Evolutionary conservation across 2,888 invertebrate genomes (phyloP).

Genomic region (Cryptocephalus primarius): DNA sequence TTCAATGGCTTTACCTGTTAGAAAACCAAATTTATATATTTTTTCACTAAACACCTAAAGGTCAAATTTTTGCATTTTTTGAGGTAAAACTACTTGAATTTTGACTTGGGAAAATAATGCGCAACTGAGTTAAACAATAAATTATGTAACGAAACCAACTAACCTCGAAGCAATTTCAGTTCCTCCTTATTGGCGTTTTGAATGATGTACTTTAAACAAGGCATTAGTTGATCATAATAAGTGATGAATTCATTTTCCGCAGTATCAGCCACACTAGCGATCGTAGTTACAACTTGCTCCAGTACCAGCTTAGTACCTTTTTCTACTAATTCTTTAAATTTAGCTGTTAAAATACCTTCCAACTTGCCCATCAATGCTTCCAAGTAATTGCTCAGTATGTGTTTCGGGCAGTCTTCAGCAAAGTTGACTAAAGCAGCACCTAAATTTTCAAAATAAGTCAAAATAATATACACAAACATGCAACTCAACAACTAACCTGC

Average conservation of each 20-base stretch:
- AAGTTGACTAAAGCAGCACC: conserved; percentile 98
- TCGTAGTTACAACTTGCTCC: conserved; percentile 97
- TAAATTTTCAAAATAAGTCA: conserved; percentile 1
- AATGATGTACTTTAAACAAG: conserved; percentile 94
- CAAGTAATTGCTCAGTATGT: conserved; percentile 81
- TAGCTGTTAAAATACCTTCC: conserved; percentile 77
- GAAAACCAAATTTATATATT: not conserved
- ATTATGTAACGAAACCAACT: not conserved
- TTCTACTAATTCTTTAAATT: conserved; percentile 90
- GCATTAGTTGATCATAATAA: conserved; percentile 90
- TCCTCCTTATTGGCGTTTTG: conserved; percentile 84
- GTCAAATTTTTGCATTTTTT: too few species aligned
- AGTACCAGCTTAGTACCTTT: conserved; percentile 92
- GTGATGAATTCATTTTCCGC: conserved; percentile 90
- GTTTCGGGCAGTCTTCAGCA: conserved; percentile 96
- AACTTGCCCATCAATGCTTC: conserved; percentile 86
- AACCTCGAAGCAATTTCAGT: conserved; percentile 78
- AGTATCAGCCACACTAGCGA: conserved; percentile 97
- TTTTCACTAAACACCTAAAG: too few species aligned
- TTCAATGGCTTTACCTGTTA: conserved; percentile 79
- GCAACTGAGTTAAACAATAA: too few species aligned
- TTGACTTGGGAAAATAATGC: too few species aligned
- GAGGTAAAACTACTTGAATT: too few species aligned
- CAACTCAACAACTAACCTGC: conserved; percentile 38
- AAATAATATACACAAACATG: not conserved